These are phyloP conservation scores for Orthosia gracilis DNA, from an alignment of 2,888 invertebrate species.

Conservation along the genomic window DNA sequence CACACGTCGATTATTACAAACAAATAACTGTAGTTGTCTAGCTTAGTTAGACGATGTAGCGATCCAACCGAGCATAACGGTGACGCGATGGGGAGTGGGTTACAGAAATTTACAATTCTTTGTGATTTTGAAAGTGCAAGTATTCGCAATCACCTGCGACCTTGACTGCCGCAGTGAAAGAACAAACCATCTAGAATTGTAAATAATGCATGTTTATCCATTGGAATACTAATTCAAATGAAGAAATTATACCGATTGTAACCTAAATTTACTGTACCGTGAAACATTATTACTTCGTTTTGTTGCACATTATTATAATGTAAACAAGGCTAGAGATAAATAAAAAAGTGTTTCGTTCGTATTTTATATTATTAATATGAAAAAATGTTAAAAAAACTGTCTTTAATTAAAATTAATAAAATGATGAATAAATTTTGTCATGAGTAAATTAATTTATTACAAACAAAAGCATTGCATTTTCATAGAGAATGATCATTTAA, in stretches of 20 bases:
- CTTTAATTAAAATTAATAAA: constrained; percentile 85
- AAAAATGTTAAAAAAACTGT: constrained; percentile 87
- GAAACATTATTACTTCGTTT: constrained; percentile 44
- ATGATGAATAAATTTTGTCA: constrained; percentile 81
- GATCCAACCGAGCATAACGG: constrained; percentile 19
- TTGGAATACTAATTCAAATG: constrained; percentile 21
- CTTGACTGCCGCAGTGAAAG: constrained; percentile 25
- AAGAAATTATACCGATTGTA: constrained; percentile 29
- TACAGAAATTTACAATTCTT: constrained; percentile 7
- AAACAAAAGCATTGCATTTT: constrained; percentile 76
- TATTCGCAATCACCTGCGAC: constrained; percentile 34
- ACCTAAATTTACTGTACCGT: constrained; percentile 46
- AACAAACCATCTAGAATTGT: constrained; percentile 30
- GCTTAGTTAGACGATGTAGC: not conserved
- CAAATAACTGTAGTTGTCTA: not conserved
- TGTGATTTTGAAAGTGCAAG: constrained; percentile 41
- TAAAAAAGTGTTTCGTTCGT: constrained; percentile 75
- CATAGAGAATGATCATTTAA: constrained; percentile 62
- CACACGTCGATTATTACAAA: not conserved
- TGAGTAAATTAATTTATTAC: constrained; percentile 77
- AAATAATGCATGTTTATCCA: constrained; percentile 7
- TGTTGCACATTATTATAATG: constrained; percentile 18
- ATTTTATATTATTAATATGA: constrained; percentile 89
- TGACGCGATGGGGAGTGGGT: not conserved
- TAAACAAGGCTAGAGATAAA: constrained; percentile 55